Conservation (phyloP, 1,140 invertebrate genomes). For the Chrysomallon squamiferum region DNA sequence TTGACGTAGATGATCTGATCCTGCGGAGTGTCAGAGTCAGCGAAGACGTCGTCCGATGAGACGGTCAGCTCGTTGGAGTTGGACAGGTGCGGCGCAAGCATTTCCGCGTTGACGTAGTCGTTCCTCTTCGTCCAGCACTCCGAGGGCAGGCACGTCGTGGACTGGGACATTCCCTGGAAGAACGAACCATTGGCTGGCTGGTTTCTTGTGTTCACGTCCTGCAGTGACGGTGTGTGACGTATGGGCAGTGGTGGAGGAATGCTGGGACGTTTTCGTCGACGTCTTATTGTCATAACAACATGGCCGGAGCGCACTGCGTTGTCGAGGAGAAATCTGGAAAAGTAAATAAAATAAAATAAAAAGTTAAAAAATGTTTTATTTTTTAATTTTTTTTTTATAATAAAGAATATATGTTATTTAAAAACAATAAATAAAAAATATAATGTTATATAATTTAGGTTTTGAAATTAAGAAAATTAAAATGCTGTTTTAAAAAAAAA, state of each 20-base stretch:
- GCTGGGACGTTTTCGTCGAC: constrained; percentile 35
- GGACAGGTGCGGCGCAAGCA: neutral
- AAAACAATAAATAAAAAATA: too few relatives aligned
- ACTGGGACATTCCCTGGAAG: constrained; percentile 5
- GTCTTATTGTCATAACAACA: constrained; percentile 41
- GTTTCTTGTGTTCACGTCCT: neutral
- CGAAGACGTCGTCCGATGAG: constrained; percentile 31
- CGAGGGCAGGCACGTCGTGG: constrained; percentile 4
- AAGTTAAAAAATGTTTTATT: too few relatives aligned
- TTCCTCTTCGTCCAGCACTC: neutral
- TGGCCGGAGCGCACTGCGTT: constrained; percentile 38
- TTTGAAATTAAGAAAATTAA: too few relatives aligned
- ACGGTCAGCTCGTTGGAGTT: constrained; percentile 22
- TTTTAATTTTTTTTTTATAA: too few relatives aligned
- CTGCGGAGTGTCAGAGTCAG: constrained; percentile 21
- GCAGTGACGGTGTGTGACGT: constrained; percentile 22
- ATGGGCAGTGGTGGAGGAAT: constrained; percentile 27
- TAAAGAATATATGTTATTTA: too few relatives aligned
- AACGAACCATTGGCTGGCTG: neutral
- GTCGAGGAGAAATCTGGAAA: constrained; percentile 36
- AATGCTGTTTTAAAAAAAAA: too few relatives aligned
- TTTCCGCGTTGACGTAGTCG: neutral
- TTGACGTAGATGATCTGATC: constrained; percentile 29
- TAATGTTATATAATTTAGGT: too few relatives aligned
- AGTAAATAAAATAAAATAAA: neutral